These are phyloP conservation scores for Parnassius orleans DNA, from an alignment of 2,888 invertebrate genomes.

Conservation along the genomic window DNA sequence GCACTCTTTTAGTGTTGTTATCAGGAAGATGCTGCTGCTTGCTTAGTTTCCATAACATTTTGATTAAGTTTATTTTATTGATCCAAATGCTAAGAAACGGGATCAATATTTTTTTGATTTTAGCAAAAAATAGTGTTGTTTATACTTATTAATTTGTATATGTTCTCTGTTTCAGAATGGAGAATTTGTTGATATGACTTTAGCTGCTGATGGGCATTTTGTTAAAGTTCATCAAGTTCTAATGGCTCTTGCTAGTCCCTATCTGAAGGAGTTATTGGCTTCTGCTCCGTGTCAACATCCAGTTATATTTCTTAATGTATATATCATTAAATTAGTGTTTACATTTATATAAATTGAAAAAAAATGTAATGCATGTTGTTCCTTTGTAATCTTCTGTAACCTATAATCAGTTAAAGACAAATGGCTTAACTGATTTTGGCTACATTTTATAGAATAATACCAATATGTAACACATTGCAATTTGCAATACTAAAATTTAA, in stretches of 20 bases:
- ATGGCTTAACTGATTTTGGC: no score
- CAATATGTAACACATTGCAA: no score
- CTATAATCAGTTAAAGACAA: no score
- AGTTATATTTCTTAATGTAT: slow-evolving; percentile 72
- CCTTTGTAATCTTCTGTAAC: no score
- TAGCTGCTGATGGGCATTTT: slow-evolving; percentile 66
- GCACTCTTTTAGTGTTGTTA: no score
- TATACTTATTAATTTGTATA: not conserved
- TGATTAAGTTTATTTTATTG: no score
- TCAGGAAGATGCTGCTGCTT: no score
- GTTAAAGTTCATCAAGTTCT: slow-evolving; percentile 59
- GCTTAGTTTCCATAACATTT: no score
- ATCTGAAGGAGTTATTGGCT: slow-evolving; percentile 65
- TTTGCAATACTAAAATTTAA: no score
- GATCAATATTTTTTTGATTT: not conserved
- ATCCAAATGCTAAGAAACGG: not conserved
- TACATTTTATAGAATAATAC: no score
- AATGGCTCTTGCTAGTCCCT: slow-evolving; percentile 70
- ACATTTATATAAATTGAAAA: no score
- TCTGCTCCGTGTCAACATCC: slow-evolving; percentile 73
- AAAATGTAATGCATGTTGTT: no score
- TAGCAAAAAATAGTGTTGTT: not conserved
- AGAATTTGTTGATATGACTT: slow-evolving; percentile 68
- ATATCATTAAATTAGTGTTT: not conserved
- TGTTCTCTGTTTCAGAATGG: slow-evolving; percentile 53